Evolutionary conservation across 2,888 invertebrate species (phyloP), one percentile per base, ranked within the genome.

Genomic region (Pseudolycoriella hygida): DNA sequence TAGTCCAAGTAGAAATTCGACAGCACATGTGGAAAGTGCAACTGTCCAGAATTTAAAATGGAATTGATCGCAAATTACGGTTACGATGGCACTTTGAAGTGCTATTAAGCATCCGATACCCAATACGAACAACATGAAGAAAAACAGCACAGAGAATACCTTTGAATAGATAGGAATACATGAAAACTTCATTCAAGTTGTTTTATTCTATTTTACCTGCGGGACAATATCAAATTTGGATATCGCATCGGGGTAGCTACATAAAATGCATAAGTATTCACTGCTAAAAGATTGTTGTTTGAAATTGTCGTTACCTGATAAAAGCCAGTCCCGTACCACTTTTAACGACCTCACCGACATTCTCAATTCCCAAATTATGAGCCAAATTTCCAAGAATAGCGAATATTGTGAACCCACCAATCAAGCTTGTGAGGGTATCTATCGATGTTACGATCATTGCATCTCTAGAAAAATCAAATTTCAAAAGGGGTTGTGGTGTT

Each of bases 351-450:
- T 72, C 62, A 1, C 65, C 56, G 2, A 83, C 74, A 10, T 76
- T 73, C 5, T 71, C 67, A 12, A 62, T 60, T 1, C 70, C 64
- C 42, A 69, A 62, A 54, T 77, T 76, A 52, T 76, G 66, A 0
- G 86, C 83, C 53, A 87, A 60, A 58, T 84, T 84, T 1, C 87
- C 87, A 25, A 87, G 66, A 50, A 87, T 82, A 10, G 83, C 80
- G 55, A 86, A 86, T 51, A 86, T 85, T 1, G 85, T 85, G 47
- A 79, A 71, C 1, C 86, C 87, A 0, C 86, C 84, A 46, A 87
- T 61, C 8, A 86, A 58, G 54, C 84, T 85, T 0, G 87, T 87
- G 50, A 82, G 73, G 0, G 86, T 86, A 55, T 88, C 87, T 57
- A 85, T 60, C 1, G 80, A 74, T 1, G 85, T 83, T 3, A 87